A percentile compares a stretch with the other conserved stretches of the same genome.
phyloP scores from a whole-genome alignment of 2,888 invertebrate species.

The Callinectes sapidus region DNA sequence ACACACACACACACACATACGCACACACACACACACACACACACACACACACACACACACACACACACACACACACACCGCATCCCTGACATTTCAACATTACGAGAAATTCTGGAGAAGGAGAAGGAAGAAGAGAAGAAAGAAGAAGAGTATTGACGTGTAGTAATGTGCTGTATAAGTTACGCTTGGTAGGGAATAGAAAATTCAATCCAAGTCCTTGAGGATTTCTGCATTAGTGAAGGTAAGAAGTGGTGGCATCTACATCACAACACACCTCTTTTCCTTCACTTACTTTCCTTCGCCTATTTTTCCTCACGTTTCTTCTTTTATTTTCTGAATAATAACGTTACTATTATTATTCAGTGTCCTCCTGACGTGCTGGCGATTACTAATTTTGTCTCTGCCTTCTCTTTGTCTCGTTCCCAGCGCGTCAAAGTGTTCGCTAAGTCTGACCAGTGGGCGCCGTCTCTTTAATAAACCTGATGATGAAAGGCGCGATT shows the following conservation, averaged over 20 bases:
- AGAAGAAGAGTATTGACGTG: background rate
- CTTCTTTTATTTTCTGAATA: too few species aligned
- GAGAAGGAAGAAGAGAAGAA: too few species aligned
- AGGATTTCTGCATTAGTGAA: background rate
- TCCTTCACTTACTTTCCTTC: background rate
- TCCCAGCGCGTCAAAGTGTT: background rate
- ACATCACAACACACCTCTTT: background rate
- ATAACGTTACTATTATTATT: background rate
- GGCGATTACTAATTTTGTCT: background rate
- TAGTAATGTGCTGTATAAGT: background rate
- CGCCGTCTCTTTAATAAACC: too few species aligned
- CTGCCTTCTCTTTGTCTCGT: background rate
- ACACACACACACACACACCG: background rate
- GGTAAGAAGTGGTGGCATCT: background rate
- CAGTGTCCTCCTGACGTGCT: background rate
- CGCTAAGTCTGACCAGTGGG: background rate
- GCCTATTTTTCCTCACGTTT: background rate
- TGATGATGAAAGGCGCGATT: too few species aligned
- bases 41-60: conserved; percentile 3
- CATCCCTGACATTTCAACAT: background rate
- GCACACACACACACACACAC: background rate
- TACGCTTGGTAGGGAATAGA: background rate
- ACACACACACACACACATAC: background rate
- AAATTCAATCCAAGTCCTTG: background rate
- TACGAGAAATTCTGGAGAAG: background rate